Percentiles rank a stretch among this genome's conserved stretches.
These are phyloP conservation scores for Dione juno DNA, from an alignment of 2,888 invertebrate genomes.

Conservation along the genomic window DNA sequence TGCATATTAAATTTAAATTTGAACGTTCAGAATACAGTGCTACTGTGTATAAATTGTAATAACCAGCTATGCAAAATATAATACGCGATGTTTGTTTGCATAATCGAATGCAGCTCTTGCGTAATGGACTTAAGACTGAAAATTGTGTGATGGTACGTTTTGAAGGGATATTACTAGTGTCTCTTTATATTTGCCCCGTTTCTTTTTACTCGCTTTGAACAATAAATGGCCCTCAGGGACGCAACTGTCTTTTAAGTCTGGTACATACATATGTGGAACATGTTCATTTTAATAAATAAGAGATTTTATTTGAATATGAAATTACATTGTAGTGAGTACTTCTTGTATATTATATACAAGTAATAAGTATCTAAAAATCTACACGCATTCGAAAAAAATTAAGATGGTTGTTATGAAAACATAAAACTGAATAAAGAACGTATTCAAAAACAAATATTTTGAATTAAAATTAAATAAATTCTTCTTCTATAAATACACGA, in stretches of 20 bases:
- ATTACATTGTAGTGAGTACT: not conserved
- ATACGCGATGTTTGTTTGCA: conserved; percentile 41
- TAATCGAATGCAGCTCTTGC: conserved; percentile 50
- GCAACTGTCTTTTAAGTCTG: conserved; percentile 59
- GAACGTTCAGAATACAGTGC: conserved; percentile 67
- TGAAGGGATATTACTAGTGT: conserved; percentile 51
- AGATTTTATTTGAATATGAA: not conserved
- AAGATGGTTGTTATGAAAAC: too few species aligned
- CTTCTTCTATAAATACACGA: not conserved
- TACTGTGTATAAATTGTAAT: conserved; percentile 71
- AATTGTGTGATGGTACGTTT: conserved; percentile 43
- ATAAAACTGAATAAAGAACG: too few species aligned
- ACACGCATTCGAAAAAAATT: too few species aligned
- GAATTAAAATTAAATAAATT: not conserved
- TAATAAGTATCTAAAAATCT: too few species aligned
- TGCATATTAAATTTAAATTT: conserved; percentile 64
- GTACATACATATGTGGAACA: conserved; percentile 49
- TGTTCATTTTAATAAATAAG: not conserved
- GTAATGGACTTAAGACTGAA: conserved; percentile 37
- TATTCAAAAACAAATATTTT: not conserved
- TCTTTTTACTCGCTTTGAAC: conserved; percentile 75
- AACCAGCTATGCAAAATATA: conserved; percentile 51
- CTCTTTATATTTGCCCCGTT: conserved; percentile 58
- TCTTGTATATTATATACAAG: too few species aligned
- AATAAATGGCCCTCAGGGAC: conserved; percentile 73